phyloP scores from a whole-genome alignment of 1,140 invertebrate species.

The Ptiloglossa arizonensis region DNA sequence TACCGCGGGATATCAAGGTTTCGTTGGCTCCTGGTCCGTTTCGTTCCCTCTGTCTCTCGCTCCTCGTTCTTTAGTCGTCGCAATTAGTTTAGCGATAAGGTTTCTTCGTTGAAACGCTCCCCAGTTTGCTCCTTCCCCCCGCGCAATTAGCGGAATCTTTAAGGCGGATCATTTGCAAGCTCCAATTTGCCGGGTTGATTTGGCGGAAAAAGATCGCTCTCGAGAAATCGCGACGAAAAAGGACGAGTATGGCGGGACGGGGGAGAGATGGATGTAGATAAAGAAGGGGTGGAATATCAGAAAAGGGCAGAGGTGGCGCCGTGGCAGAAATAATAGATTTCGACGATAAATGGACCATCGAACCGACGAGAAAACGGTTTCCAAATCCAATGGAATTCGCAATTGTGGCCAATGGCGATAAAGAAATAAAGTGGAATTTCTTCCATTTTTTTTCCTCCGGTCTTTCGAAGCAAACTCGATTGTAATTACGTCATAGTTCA shows the following conservation, averaged over 20 bases:
- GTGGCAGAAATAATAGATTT: conserved; percentile 21
- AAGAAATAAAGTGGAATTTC: too few relatives aligned
- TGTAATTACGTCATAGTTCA: too few relatives aligned
- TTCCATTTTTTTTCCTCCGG: too few relatives aligned
- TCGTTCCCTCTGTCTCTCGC: neutral
- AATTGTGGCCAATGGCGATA: too few relatives aligned
- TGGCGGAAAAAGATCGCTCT: conserved; percentile 49
- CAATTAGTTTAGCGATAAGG: conserved; percentile 48
- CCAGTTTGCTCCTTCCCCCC: neutral
- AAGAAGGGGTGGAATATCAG: conserved; percentile 5
- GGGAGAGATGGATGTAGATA: neutral
- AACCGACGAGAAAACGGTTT: too few relatives aligned
- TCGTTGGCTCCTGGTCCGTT: neutral
- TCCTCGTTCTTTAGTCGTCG: conserved; percentile 26
- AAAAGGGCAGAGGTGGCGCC: conserved; percentile 4
- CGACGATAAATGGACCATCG: conserved; percentile 6
- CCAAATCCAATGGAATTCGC: too few relatives aligned
- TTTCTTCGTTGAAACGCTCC: neutral
- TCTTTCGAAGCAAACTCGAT: too few relatives aligned
- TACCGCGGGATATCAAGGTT: neutral
- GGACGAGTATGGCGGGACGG: neutral
- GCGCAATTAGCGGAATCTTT: conserved; percentile 73
- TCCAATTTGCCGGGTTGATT: conserved; percentile 72
- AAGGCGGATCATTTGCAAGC: conserved; percentile 73
- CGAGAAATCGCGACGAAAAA: conserved; percentile 37